A percentile compares a stretch with the other conserved stretches of the same genome.
These are phyloP conservation scores for Cyprinodon diabolis DNA, from an alignment of 2,797 vertebrate species.

Conservation along the genomic window DNA sequence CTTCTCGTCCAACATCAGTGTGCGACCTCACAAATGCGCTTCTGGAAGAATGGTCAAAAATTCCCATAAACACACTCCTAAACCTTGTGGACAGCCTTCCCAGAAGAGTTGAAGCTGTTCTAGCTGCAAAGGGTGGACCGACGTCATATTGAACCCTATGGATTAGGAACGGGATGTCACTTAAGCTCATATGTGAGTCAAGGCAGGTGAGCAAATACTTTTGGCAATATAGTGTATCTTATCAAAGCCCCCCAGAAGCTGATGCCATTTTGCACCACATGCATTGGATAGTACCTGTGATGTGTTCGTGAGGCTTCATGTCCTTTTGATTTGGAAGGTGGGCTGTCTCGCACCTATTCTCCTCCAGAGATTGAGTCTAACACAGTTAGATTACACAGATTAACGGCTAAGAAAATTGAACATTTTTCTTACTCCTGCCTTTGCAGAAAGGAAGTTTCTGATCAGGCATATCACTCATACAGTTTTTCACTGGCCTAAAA, in stretches of 20 bases:
- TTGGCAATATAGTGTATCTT: too few species aligned
- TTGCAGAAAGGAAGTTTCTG: slow-evolving; percentile 31
- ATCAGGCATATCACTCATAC: slow-evolving; percentile 38
- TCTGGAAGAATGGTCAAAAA: too few species aligned
- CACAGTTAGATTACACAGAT: slow-evolving; percentile 52
- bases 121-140: too few species aligned
- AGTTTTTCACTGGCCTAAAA: slow-evolving; percentile 23
- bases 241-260: slow-evolving; percentile 69
- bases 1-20: too few species aligned
- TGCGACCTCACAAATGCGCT: too few species aligned
- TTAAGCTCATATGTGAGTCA: too few species aligned
- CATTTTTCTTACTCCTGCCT: slow-evolving; percentile 35
- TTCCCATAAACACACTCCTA: too few species aligned
- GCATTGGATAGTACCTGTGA: slow-evolving; percentile 59
- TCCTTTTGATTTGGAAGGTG: slow-evolving; percentile 62
- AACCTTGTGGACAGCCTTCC: too few species aligned
- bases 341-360: slow-evolving; percentile 52
- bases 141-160: too few species aligned
- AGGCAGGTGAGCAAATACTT: too few species aligned
- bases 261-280: slow-evolving; percentile 64
- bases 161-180: too few species aligned
- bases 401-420: slow-evolving; percentile 29
- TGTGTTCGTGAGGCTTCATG: slow-evolving; percentile 38
- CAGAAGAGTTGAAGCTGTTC: too few species aligned
- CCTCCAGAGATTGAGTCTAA: slow-evolving; percentile 47